Conservation (phyloP, 2,888 invertebrate genomes). For the Harpalus rufipes region DNA sequence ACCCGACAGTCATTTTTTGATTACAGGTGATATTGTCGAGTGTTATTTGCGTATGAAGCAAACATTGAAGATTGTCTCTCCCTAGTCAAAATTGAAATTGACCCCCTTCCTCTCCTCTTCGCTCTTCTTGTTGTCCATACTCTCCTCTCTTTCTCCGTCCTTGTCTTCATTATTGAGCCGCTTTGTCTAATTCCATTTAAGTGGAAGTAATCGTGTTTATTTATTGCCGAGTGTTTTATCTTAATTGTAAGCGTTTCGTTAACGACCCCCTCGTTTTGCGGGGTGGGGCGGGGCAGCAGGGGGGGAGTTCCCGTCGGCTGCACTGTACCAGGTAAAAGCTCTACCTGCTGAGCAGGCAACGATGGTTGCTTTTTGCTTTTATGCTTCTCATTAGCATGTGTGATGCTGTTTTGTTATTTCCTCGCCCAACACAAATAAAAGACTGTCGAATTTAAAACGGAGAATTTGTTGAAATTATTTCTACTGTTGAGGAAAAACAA, state of each 20-base stretch:
- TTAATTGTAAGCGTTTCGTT: conserved; percentile 63
- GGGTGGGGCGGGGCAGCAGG: background rate
- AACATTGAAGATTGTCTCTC: too few species aligned
- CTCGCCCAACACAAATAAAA: conserved; percentile 40
- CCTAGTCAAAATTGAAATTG: too few species aligned
- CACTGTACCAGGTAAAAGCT: conserved; percentile 39
- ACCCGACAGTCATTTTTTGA: too few species aligned
- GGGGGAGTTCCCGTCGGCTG: background rate
- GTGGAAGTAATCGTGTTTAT: conserved; percentile 67
- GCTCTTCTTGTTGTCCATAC: background rate
- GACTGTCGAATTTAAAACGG: conserved; percentile 36
- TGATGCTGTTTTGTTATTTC: conserved; percentile 67
- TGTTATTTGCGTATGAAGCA: too few species aligned
- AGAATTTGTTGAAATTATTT: conserved; percentile 34
- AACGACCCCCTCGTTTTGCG: conserved; percentile 38
- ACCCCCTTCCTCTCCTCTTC: too few species aligned
- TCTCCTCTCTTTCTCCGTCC: conserved; percentile 1
- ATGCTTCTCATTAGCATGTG: conserved; percentile 64
- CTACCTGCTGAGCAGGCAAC: conserved; percentile 58
- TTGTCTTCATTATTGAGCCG: conserved; percentile 59
- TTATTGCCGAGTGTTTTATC: conserved; percentile 65
- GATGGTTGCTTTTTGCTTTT: conserved; percentile 60
- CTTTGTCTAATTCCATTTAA: conserved; percentile 67
- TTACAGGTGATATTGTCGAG: too few species aligned
- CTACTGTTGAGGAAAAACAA: background rate